These are phyloP conservation scores for Chironomus striatipennis DNA, from an alignment of 1,140 invertebrate genomes.

Conservation along the genomic window DNA sequence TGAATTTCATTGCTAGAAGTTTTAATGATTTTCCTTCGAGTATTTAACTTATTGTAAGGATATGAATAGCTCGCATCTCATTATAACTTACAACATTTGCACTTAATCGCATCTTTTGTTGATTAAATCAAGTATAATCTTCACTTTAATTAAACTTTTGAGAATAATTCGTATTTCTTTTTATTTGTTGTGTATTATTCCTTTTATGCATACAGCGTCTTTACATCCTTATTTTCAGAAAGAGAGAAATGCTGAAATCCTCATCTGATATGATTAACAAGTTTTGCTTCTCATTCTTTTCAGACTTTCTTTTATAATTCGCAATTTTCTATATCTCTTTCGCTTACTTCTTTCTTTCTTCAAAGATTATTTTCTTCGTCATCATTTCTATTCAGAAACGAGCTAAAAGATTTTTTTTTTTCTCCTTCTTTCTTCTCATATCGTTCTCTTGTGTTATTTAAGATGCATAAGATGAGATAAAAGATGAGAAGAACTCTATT, in stretches of 20 bases:
- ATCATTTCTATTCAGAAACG: conserved; percentile 2
- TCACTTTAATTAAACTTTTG: too few relatives aligned
- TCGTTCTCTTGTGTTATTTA: conserved; percentile 1
- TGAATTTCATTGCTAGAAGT: too few relatives aligned
- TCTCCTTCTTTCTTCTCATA: not conserved
- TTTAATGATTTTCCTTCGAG: too few relatives aligned
- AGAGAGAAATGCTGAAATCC: not conserved
- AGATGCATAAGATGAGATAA: conserved; percentile 8
- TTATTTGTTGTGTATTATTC: not conserved
- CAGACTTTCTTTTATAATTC: not conserved
- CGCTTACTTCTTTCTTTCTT: not conserved
- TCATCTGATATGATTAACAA: conserved; percentile 13
- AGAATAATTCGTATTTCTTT: too few relatives aligned
- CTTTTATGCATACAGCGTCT: not conserved
- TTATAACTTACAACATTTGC: too few relatives aligned
- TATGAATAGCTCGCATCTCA: too few relatives aligned
- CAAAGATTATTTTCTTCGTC: conserved; percentile 5
- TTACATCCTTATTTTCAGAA: not conserved
- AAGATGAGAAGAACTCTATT: conserved; percentile 4
- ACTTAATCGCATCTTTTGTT: too few relatives aligned
- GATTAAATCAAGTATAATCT: too few relatives aligned
- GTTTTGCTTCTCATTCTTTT: not conserved
- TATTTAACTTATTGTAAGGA: too few relatives aligned
- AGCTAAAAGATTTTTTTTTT: not conserved
- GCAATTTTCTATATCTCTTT: not conserved